Evolutionary conservation across 2,888 invertebrate species (phyloP).

Genomic region (Zygogramma bicolorata): DNA sequence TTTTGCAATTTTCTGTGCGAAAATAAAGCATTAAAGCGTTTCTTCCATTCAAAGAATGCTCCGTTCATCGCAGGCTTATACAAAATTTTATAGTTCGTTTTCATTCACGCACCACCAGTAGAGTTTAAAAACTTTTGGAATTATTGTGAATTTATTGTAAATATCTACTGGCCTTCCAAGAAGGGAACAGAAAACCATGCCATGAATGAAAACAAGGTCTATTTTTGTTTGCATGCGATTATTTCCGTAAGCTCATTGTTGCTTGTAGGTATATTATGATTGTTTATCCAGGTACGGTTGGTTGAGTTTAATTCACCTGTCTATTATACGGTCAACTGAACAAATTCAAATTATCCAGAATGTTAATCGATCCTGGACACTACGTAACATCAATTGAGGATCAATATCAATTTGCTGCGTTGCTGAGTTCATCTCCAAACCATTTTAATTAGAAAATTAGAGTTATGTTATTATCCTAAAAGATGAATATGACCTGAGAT

Average conservation of each 20-base stretch:
- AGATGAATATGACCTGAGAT: no score
- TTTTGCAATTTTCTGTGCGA: no score
- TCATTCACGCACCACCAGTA: no score
- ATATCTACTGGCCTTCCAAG: slow-evolving; percentile 52
- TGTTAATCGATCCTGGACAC: slow-evolving; percentile 19
- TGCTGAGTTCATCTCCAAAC: no score
- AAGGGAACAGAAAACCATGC: slow-evolving; percentile 43
- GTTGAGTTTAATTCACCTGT: slow-evolving; percentile 1
- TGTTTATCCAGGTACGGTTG: slow-evolving; percentile 36
- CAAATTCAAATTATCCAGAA: slow-evolving; percentile 29
- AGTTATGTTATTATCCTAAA: no score
- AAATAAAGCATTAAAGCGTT: no score
- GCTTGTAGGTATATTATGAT: slow-evolving; percentile 29
- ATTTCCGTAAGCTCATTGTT: slow-evolving; percentile 23
- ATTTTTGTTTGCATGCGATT: slow-evolving; percentile 46
- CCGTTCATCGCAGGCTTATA: no score
- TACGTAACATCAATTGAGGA: slow-evolving; percentile 14
- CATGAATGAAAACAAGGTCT: slow-evolving; percentile 45
- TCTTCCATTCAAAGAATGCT: no score
- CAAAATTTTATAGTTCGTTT: no score
- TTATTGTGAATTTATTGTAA: no score
- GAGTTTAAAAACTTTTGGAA: no score
- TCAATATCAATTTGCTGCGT: slow-evolving; percentile 19
- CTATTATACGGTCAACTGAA: slow-evolving; percentile 5
- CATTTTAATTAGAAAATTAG: no score